phyloP scores from a whole-genome alignment of 2,888 invertebrate genomes.

The Ophion ellenae region DNA sequence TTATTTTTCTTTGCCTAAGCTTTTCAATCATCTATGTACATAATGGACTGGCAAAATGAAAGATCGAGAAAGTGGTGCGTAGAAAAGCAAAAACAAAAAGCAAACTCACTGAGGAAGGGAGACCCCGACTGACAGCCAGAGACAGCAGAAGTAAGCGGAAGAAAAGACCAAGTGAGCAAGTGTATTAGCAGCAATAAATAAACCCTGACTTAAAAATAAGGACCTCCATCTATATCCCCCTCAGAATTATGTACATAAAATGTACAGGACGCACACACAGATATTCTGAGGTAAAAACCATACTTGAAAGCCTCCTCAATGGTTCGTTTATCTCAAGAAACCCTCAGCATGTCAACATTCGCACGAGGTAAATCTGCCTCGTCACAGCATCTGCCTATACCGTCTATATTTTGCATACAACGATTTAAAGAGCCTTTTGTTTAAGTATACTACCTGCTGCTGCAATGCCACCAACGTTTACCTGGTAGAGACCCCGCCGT shows the following conservation, averaged over 20 bases:
- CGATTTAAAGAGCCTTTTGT: not conserved
- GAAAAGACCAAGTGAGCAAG: not conserved
- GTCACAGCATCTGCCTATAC: constrained; percentile 38
- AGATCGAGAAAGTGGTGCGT: constrained; percentile 17
- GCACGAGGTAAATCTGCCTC: constrained; percentile 3
- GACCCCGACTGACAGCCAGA: not conserved
- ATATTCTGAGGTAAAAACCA: not conserved
- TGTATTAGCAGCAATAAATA: not conserved
- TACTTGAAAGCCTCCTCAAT: constrained; percentile 25
- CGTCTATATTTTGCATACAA: constrained; percentile 47
- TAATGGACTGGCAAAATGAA: not conserved
- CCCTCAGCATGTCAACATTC: constrained; percentile 61
- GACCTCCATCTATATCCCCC: not conserved
- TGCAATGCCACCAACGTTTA: not conserved
- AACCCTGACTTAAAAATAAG: not conserved
- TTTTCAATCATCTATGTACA: not conserved
- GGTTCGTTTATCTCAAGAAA: constrained; percentile 61
- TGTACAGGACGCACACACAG: no score
- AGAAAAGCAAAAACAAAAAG: not conserved
- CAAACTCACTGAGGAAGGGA: not conserved
- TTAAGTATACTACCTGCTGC: not conserved
- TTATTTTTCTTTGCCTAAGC: constrained; percentile 10
- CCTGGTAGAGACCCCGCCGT: not conserved
- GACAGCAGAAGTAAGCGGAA: not conserved
- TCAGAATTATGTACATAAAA: no score